Conservation (phyloP, 2,113 vertebrate species). For the Cyrtonyx montezumae region DNA sequence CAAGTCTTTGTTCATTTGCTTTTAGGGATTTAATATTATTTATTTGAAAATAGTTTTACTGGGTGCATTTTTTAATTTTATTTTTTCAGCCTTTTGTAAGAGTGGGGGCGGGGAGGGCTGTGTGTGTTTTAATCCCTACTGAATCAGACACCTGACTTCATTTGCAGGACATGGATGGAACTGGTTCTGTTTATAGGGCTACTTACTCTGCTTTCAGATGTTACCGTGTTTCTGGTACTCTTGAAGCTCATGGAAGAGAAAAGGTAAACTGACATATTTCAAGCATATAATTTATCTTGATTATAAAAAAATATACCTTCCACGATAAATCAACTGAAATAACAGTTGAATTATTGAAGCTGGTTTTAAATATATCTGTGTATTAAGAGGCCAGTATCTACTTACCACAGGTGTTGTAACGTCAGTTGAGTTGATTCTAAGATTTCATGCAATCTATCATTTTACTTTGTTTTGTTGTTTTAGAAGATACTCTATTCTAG, state of each 20-base stretch:
- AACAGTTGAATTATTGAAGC: background rate
- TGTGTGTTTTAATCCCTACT: background rate
- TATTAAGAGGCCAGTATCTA: background rate
- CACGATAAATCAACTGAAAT: background rate
- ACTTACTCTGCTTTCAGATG: slow-evolving; percentile 91
- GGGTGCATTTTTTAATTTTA: background rate
- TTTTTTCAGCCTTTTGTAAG: background rate
- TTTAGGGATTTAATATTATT: background rate
- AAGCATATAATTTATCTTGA: background rate
- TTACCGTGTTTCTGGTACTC: slow-evolving; percentile 83
- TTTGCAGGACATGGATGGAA: slow-evolving; percentile 87
- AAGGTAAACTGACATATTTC: slow-evolving; percentile 78
- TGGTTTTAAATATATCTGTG: background rate
- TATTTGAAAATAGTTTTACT: background rate
- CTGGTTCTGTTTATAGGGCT: slow-evolving; percentile 86
- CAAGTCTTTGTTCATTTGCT: background rate
- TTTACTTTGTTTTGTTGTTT: background rate
- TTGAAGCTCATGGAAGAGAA: slow-evolving; percentile 80
- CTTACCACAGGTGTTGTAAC: background rate
- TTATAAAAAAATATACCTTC: background rate
- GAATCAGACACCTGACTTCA: slow-evolving; percentile 15
- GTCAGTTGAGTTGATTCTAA: background rate
- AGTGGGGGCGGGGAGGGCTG: background rate
- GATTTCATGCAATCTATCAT: background rate
- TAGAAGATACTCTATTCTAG: background rate